A percentile compares a stretch with the other conserved stretches of the same genome.
Evolutionary conservation across 1,140 invertebrate genomes (phyloP).

Genomic region (Mycetomoellerius zeteki): DNA sequence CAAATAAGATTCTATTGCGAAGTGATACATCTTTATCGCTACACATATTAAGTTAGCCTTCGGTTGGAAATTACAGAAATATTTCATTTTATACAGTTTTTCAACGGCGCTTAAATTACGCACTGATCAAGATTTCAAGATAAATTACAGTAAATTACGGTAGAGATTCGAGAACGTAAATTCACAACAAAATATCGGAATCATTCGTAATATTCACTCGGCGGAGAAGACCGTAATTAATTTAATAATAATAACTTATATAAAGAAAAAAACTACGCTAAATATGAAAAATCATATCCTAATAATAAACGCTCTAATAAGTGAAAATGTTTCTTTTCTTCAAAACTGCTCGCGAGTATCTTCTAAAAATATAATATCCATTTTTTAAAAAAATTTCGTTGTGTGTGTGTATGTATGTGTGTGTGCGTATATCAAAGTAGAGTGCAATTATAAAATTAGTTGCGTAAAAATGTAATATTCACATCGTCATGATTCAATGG

Average conservation of each 20-base stretch:
- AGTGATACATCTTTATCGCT: conserved; percentile 49
- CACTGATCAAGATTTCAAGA: conserved; percentile 4
- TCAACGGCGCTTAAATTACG: conserved; percentile 1
- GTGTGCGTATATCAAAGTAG: neutral
- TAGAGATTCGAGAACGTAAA: conserved; percentile 1
- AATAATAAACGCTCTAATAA: neutral
- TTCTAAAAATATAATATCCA: neutral
- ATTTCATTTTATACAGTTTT: conserved; percentile 11
- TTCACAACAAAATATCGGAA: neutral
- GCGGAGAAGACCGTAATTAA: neutral
- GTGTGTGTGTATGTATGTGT: neutral
- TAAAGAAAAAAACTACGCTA: neutral
- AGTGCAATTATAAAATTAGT: conserved; percentile 31
- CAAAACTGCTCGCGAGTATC: neutral
- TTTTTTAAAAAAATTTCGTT: conserved; percentile 33
- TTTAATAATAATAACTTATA: conserved; percentile 11
- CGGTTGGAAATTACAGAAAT: conserved; percentile 29
- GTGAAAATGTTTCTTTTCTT: neutral
- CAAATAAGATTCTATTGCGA: conserved; percentile 42
- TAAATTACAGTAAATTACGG: conserved; percentile 20
- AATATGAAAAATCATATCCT: neutral
- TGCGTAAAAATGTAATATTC: conserved; percentile 28
- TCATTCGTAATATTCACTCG: neutral
- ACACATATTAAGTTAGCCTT: conserved; percentile 19
- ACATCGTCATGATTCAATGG: neutral